Percentiles rank a stretch among this genome's conserved stretches.
Evolutionary conservation across 1,140 invertebrate species (phyloP).

Genomic region (Tigriopus japonicus): DNA sequence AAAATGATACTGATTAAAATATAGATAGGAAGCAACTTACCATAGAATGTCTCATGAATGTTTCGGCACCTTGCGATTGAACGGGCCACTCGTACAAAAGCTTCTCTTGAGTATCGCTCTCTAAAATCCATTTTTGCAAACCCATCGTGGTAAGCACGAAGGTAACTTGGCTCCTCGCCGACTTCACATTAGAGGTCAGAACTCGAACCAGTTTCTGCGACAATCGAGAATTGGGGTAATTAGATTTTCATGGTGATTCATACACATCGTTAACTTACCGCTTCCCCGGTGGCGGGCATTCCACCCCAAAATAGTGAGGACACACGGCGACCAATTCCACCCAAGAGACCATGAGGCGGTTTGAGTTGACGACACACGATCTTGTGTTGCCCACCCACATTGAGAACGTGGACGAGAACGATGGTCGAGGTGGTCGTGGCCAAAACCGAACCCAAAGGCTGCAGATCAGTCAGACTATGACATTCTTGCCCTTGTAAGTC

Average conservation of each 20-base stretch:
- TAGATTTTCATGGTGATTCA: no score
- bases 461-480: slow-evolving; percentile 45
- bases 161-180: no score
- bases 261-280: no score
- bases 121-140: slow-evolving; percentile 8
- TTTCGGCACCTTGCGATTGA: not conserved
- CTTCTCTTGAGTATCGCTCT: not conserved
- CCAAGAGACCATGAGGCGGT: slow-evolving; percentile 61
- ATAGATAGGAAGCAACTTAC: not conserved
- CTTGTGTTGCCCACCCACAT: slow-evolving; percentile 37
- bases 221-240: no score
- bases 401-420: slow-evolving; percentile 36
- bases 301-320: slow-evolving; percentile 65
- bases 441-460: slow-evolving; percentile 53
- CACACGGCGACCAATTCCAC: slow-evolving; percentile 61
- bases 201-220: not conserved
- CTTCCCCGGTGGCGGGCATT: no score
- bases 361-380: slow-evolving; percentile 48
- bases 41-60: not conserved
- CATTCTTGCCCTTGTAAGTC: slow-evolving; percentile 57
- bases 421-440: slow-evolving; percentile 78
- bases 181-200: not conserved
- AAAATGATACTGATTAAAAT: no score
- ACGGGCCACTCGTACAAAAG: not conserved
- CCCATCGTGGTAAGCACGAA: no score